Evolutionary conservation across 2,888 invertebrate genomes (phyloP), one percentile per base, ranked within the genome.

Genomic region (Megamerina dolium): DNA sequence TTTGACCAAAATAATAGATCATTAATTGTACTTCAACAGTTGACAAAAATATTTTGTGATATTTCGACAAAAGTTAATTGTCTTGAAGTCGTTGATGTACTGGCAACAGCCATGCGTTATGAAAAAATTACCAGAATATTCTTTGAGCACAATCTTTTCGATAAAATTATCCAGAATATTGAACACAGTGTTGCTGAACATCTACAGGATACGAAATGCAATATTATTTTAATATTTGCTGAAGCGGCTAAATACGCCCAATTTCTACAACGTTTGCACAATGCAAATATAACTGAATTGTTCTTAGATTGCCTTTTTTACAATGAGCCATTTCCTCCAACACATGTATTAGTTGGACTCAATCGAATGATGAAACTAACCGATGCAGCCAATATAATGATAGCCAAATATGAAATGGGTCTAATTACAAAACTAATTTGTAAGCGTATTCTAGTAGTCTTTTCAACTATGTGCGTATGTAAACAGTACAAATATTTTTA

Each of bases 111-210:
- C 2, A 45, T 65, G 55, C 55, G 59, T 2, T 55, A 62, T 2
- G 60, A 64, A 21, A 52, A 54, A 26, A 58, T 65, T 54, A 53
- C 60, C 1, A 55, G 59, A 23, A 35, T 65, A 5, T 65, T 64
- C 35, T 66, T 65, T 33, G 62, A 66, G 30, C 55, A 59, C 18
- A 65, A 65, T 46, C 54, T 63, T 1, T 65, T 64, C 23, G 62
- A 66, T 5, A 48, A 50, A 40, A 55, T 60, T 21, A 44, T 62
- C 13, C 54, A 54, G 37, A 44, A 55, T 3, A 9, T 65, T 5
- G 43, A 46, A 4, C 43, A 36, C 0, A 37, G 52, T 18, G 37
- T 55, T 20, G 46, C 49, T 0, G 21, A 37, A 0, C 18, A 51
- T 14, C 34, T 48, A 0, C 30, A 53, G 5, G 52, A 53, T 1